A percentile compares a stretch with the other conserved stretches of the same genome.
These are phyloP conservation scores for Diorhabda elongata DNA, from an alignment of 1,140 invertebrate genomes.

Conservation along the genomic window DNA sequence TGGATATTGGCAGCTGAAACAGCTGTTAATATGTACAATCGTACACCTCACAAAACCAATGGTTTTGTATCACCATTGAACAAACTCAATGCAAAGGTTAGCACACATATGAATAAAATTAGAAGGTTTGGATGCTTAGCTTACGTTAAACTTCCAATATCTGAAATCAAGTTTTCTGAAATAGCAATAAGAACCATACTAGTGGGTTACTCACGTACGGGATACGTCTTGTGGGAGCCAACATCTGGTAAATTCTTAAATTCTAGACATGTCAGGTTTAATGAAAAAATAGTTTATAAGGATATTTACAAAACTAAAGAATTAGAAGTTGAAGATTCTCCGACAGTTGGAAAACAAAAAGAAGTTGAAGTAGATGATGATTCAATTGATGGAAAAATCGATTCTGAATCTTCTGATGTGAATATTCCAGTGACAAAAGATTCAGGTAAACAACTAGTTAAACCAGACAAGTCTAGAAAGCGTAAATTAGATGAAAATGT, in stretches of 20 bases:
- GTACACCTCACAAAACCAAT: not conserved
- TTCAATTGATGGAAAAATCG: too few relatives aligned
- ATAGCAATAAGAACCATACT: constrained; percentile 26
- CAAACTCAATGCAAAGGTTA: not conserved
- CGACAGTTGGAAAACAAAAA: too few relatives aligned
- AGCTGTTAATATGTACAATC: too few relatives aligned
- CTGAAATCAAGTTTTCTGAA: not conserved
- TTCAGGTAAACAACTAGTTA: too few relatives aligned
- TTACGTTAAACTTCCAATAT: constrained; percentile 5
- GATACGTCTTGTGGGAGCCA: constrained; percentile 30
- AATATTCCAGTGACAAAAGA: too few relatives aligned
- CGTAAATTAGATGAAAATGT: too few relatives aligned
- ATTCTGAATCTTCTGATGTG: too few relatives aligned
- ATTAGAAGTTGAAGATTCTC: too few relatives aligned
- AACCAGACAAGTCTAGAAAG: too few relatives aligned
- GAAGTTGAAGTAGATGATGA: too few relatives aligned
- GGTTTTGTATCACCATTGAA: constrained; percentile 7
- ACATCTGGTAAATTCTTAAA: constrained; percentile 24
- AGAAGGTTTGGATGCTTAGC: not conserved
- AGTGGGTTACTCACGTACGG: constrained; percentile 25
- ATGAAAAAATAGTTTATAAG: constrained; percentile 28
- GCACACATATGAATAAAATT: not conserved
- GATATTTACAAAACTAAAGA: constrained; percentile 7
- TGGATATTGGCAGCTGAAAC: too few relatives aligned
- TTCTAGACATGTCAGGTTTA: constrained; percentile 23